Evolutionary conservation across 1,140 invertebrate species (phyloP).

Genomic region (Anastrepha obliqua): DNA sequence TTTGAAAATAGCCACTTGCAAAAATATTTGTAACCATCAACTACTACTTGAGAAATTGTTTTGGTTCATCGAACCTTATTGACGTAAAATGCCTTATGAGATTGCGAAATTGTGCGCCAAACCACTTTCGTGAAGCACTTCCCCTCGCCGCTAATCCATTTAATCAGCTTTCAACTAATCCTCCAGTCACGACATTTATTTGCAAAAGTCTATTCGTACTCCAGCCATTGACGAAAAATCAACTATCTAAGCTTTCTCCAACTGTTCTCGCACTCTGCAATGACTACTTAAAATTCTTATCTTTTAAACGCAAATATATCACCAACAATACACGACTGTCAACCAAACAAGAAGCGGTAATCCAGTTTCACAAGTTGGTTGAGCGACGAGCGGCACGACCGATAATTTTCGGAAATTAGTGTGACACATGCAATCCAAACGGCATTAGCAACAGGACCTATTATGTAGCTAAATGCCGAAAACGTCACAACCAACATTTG

Average conservation of each 20-base stretch:
- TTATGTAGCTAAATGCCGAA: not conserved
- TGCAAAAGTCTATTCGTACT: not conserved
- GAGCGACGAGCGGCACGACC: not conserved
- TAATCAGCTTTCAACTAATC: constrained; percentile 45
- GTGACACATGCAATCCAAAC: not conserved
- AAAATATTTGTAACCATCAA: too few relatives aligned
- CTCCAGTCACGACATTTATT: constrained; percentile 12
- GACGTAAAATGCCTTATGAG: not conserved
- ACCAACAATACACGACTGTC: constrained; percentile 18
- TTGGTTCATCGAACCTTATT: constrained; percentile 7
- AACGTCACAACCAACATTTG: constrained; percentile 20
- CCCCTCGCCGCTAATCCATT: not conserved
- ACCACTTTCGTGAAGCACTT: not conserved
- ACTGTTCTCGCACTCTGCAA: not conserved
- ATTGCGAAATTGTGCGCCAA: not conserved
- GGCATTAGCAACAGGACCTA: not conserved
- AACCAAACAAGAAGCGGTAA: not conserved
- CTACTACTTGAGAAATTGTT: not conserved
- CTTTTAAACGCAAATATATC: constrained; percentile 6
- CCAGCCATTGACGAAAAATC: not conserved
- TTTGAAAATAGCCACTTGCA: too few relatives aligned
- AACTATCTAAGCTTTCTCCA: not conserved
- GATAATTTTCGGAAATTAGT: constrained; percentile 1
- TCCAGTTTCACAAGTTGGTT: not conserved
- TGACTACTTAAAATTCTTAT: not conserved